A percentile compares a stretch with the other conserved stretches of the same genome.
Conservation (phyloP, 2,797 vertebrate genomes). For the Euthynnus affinis region DNA sequence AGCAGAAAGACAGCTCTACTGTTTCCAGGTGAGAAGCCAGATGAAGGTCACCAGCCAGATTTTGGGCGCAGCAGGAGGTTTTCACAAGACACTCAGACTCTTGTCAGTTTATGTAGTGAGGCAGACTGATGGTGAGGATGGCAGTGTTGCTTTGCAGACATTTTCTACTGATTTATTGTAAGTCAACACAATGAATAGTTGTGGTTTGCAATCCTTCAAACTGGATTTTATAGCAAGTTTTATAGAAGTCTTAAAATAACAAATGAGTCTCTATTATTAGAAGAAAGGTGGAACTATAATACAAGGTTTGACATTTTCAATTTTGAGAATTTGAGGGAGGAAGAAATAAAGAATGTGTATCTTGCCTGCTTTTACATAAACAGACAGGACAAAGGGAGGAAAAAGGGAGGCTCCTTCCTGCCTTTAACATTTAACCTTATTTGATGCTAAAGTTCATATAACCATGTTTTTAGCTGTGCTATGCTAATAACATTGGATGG, state of each 20-base stretch:
- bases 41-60: neutral
- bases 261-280: neutral
- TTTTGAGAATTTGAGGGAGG: neutral
- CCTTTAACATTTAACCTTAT: neutral
- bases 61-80: slow-evolving; percentile 11
- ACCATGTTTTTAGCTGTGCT: too few relatives aligned
- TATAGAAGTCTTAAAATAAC: neutral
- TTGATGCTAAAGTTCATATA: neutral
- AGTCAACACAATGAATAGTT: neutral
- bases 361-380: neutral
- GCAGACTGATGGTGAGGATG: neutral
- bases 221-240: neutral
- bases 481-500: too few relatives aligned
- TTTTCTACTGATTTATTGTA: neutral
- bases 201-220: neutral
- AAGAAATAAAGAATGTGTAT: neutral
- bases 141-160: neutral
- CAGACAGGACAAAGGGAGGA: too few relatives aligned
- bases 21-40: slow-evolving; percentile 15
- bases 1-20: neutral
- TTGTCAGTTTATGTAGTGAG: neutral
- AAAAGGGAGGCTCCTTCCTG: neutral
- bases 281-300: neutral
- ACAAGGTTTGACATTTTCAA: neutral
- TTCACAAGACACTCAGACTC: slow-evolving; percentile 1